Evolutionary conservation across 2,888 invertebrate species (phyloP).

Genomic region (Drosophila diplacantha): DNA sequence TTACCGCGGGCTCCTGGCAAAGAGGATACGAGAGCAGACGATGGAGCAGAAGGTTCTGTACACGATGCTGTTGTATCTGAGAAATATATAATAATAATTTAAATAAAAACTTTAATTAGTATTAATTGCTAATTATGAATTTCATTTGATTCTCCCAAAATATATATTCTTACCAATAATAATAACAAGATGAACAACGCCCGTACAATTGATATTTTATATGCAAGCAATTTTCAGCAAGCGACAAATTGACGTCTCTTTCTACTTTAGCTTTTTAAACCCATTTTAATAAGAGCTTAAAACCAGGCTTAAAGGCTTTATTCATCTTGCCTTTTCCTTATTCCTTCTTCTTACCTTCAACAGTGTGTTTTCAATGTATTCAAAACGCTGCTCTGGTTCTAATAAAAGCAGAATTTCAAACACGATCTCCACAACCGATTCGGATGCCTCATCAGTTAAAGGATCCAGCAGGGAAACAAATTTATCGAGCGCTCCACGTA

Average conservation of each 20-base stretch:
- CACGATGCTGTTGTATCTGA: constrained; percentile 63
- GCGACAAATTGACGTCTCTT: too few species aligned
- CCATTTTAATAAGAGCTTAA: too few species aligned
- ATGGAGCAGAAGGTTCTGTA: constrained; percentile 73
- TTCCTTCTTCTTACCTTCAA: constrained; percentile 80
- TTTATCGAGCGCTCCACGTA: constrained; percentile 64
- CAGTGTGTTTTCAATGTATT: constrained; percentile 79
- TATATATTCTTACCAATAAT: not conserved
- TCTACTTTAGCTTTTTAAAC: too few species aligned
- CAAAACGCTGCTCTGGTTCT: constrained; percentile 79
- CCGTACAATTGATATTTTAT: not conserved
- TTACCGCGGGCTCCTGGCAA: constrained; percentile 72
- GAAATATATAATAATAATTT: not conserved
- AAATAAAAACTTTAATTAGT: not conserved
- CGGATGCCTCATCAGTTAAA: constrained; percentile 78
- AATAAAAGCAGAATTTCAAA: constrained; percentile 82
- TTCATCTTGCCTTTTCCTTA: too few species aligned
- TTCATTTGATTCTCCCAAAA: not conserved
- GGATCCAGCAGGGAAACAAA: constrained; percentile 64
- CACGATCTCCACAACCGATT: constrained; percentile 81
- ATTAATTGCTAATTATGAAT: not conserved
- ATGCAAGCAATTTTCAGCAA: not conserved
- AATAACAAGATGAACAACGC: not conserved
- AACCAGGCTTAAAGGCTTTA: not conserved
- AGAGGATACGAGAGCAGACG: constrained; percentile 76